phyloP scores from a whole-genome alignment of 2,113 vertebrate species.

The Oreotrochilus melanogaster region DNA sequence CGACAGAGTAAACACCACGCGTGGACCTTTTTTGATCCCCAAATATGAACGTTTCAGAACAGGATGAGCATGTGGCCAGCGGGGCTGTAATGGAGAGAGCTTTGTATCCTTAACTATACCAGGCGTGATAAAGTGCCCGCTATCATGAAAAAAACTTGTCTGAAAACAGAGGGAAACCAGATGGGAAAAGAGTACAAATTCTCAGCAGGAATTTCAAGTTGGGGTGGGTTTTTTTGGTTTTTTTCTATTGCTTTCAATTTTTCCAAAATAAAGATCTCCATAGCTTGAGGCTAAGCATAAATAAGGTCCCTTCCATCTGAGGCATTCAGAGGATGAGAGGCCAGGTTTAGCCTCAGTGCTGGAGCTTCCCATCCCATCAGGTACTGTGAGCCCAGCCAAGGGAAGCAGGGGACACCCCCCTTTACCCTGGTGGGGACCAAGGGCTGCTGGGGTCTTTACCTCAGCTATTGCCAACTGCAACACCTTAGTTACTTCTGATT shows the following conservation, averaged over 20 bases:
- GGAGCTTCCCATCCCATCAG: accelerated
- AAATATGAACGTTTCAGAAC: conserved; percentile 55
- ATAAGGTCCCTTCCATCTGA: background rate
- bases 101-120: conserved; percentile 43
- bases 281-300: background rate
- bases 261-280: background rate
- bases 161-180: conserved; percentile 68
- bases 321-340: background rate
- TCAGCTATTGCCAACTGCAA: conserved; percentile 41
- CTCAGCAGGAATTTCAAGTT: background rate
- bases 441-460: background rate
- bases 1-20: conserved; percentile 8
- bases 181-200: conserved; percentile 42
- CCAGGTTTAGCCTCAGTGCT: background rate
- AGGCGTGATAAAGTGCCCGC: conserved; percentile 39
- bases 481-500: conserved; percentile 21
- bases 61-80: conserved; percentile 42
- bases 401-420: background rate
- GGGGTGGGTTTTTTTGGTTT: no score
- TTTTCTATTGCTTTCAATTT: background rate
- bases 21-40: conserved; percentile 56
- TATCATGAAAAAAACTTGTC: conserved; percentile 14
- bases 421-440: accelerated
- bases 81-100: conserved; percentile 12
- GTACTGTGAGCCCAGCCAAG: background rate